Percentiles rank a stretch among this genome's conserved stretches.
Conservation (phyloP, 2,888 invertebrate species). For the Lasioglossum lativentre region DNA sequence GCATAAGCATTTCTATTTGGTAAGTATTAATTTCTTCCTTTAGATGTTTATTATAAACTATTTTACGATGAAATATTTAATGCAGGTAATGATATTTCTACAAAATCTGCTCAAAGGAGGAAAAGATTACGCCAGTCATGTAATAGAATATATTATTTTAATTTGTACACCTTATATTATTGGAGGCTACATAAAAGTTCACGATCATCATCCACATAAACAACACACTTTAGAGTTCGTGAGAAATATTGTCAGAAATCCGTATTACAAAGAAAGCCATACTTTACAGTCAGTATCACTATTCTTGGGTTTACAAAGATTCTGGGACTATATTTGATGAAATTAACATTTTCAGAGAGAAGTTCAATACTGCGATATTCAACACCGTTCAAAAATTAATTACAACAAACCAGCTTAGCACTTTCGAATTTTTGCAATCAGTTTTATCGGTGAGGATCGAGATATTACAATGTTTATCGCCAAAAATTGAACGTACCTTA, state of each 20-base stretch:
- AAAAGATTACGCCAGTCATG: conserved; percentile 68
- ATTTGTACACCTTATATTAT: conserved; percentile 75
- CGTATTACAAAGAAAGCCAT: conserved; percentile 73
- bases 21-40: conserved; percentile 58
- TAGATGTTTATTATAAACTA: background rate
- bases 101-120: conserved; percentile 74
- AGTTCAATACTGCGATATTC: conserved; percentile 69
- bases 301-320: conserved; percentile 19
- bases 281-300: conserved; percentile 69
- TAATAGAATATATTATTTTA: conserved; percentile 74
- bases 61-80: conserved; percentile 1
- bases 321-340: conserved; percentile 17
- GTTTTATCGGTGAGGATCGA: conserved; percentile 63
- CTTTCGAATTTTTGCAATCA: conserved; percentile 78
- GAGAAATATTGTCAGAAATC: conserved; percentile 70
- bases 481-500: conserved; percentile 74
- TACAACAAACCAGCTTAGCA: conserved; percentile 67
- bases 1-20: conserved; percentile 80
- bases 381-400: conserved; percentile 71
- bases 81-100: conserved; percentile 79
- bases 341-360: conserved; percentile 72
- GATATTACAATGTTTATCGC: conserved; percentile 68
- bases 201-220: conserved; percentile 80
- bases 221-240: conserved; percentile 78
- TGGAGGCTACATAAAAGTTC: conserved; percentile 80